Evolutionary conservation across 2,797 vertebrate species (phyloP), one percentile per base, ranked within the genome.

Genomic region (Enteromius argenteus): DNA sequence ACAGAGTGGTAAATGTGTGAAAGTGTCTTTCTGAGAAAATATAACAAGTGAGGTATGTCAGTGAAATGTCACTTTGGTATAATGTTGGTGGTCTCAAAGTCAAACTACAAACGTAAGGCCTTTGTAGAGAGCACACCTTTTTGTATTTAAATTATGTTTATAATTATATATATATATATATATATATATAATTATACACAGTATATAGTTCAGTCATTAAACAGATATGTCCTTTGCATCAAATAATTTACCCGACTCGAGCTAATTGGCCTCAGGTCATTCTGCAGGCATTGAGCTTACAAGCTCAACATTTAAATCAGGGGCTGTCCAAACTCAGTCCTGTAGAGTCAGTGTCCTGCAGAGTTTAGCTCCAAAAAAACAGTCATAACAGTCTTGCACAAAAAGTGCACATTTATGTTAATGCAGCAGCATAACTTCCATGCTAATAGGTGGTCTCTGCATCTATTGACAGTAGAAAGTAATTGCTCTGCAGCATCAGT

Each of bases 1-100:
- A 96, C 35, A 92, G 87, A 88, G 85, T 94, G 94, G 96, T 97
- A 90, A 21, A 27, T 71, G 17, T 71, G 30, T 73, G 53, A 69
- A 53, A 76, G 3, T n/a, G 1, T 79, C 15, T 76, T 53, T 77
- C 27, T 80, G 51, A 64, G 71, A 44, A 23, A 80, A 42, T 56
- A 32, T 62, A 62, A 44, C 46, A 53, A 53, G 17, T 13, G 46
- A 35, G 9, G 9, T 11, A 51, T 2, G 2, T 14, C 67, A 42
- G 14, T 49, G 14, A 72, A 49, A 73, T 5, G 4, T 4, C 17
- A 21, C 17, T 4, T 23, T 30, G 46, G 17, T 30, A 21, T 32
- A 32, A 10, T 4, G 9, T 30, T 21, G 32, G 44, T 51, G 15
- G 71, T 73, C 27, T 73, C 46, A 49, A 60, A 42, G 53, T 42